Evolutionary conservation across 2,888 invertebrate genomes (phyloP).

Genomic region (Syrista parreyssii): DNA sequence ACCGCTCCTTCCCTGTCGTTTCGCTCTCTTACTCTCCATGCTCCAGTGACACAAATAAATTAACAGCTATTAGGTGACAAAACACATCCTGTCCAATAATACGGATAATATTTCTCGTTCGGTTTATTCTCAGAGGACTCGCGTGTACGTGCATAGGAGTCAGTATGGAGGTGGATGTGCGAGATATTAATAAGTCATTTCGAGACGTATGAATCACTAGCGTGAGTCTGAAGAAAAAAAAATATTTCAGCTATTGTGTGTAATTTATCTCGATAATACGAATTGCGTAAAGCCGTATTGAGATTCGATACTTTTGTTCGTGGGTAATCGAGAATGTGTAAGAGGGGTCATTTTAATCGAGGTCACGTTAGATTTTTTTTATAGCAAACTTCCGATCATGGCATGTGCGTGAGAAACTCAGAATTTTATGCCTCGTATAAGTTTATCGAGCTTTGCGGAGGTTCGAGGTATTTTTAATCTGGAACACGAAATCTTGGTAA

Average conservation of each 20-base stretch:
- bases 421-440: not conserved
- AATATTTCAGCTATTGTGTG: not conserved
- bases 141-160: not conserved
- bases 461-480: not conserved
- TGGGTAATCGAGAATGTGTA: not conserved
- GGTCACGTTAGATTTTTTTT: not conserved
- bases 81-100: conserved; percentile 17
- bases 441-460: not conserved
- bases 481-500: not conserved
- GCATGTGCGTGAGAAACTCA: not conserved
- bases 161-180: not conserved
- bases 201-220: not conserved
- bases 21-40: not conserved
- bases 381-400: not conserved
- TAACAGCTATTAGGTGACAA: conserved; percentile 18
- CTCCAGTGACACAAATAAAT: conserved; percentile 7
- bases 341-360: not conserved
- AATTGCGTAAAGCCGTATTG: not conserved
- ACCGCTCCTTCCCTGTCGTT: not conserved
- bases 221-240: not conserved
- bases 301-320: not conserved
- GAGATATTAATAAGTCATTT: not conserved
- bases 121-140: not conserved
- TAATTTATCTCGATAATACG: not conserved
- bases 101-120: conserved; percentile 4